A percentile compares a stretch with the other conserved stretches of the same genome.
These are phyloP conservation scores for Puntigrus tetrazona DNA, from an alignment of 2,113 vertebrate genomes.

Conservation along the genomic window DNA sequence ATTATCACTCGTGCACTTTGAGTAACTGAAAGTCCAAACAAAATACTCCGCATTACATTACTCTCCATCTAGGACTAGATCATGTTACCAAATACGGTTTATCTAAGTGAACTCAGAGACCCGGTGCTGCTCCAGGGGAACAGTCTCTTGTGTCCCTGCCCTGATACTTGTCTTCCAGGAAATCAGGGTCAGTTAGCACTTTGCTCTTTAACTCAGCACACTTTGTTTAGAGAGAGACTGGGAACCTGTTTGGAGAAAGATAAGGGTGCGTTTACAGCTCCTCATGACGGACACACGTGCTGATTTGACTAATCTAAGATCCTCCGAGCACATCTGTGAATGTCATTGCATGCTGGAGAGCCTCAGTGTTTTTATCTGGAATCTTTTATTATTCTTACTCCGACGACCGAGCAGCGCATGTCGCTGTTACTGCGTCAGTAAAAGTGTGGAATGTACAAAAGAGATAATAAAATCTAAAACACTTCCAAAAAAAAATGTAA, in stretches of 20 bases:
- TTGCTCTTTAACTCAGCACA: slow-evolving; percentile 23
- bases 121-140: neutral
- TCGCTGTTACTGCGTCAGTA: neutral
- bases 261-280: slow-evolving; percentile 17
- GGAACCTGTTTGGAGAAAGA: slow-evolving; percentile 38
- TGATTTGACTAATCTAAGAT: slow-evolving; percentile 21
- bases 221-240: slow-evolving; percentile 8
- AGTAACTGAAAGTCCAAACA: neutral
- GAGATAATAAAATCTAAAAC: neutral
- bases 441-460: neutral
- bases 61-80: neutral
- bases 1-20: neutral
- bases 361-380: neutral
- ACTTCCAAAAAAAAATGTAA: neutral
- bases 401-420: neutral
- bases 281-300: neutral
- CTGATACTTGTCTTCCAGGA: slow-evolving; percentile 31
- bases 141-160: neutral
- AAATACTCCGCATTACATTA: neutral
- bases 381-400: neutral
- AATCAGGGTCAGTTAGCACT: slow-evolving; percentile 25
- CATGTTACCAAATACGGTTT: slow-evolving; percentile 26
- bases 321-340: slow-evolving; percentile 15
- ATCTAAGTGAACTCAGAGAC: slow-evolving; percentile 7
- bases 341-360: slow-evolving; percentile 1